phyloP scores from a whole-genome alignment of 2,888 invertebrate genomes.

The Crepidodera aurea region DNA sequence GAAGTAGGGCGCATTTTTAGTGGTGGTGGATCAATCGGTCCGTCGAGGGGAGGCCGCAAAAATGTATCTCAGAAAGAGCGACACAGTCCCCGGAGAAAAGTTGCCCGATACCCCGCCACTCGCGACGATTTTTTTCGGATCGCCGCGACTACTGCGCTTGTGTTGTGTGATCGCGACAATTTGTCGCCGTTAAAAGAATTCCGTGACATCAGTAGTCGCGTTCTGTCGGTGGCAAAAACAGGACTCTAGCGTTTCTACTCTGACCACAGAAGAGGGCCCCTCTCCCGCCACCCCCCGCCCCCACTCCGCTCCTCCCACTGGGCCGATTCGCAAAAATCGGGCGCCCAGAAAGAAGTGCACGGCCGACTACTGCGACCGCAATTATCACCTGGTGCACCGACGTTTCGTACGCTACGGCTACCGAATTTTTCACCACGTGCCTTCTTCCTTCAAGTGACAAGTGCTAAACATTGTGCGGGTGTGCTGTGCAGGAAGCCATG shows the following conservation, averaged over 20 bases:
- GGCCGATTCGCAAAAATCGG: constrained; percentile 64
- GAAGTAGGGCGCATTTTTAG: constrained; percentile 64
- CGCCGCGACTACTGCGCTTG: constrained; percentile 61
- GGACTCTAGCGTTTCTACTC: constrained; percentile 53
- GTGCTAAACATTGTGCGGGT: constrained; percentile 44
- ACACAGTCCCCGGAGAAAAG: constrained; percentile 58
- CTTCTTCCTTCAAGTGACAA: constrained; percentile 14
- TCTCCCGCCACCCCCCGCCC: constrained; percentile 64
- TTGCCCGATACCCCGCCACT: constrained; percentile 44
- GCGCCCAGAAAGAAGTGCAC: constrained; percentile 66
- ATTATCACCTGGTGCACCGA: constrained; percentile 61
- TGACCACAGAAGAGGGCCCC: constrained; percentile 60
- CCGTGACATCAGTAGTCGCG: constrained; percentile 63
- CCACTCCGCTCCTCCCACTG: constrained; percentile 65
- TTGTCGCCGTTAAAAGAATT: constrained; percentile 64
- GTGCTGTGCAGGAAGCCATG: constrained; percentile 56
- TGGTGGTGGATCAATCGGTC: constrained; percentile 62
- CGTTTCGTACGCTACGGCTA: constrained; percentile 41
- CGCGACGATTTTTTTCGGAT: constrained; percentile 57
- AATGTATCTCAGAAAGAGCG: constrained; percentile 60
- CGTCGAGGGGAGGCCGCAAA: constrained; percentile 60
- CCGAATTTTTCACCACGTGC: constrained; percentile 51
- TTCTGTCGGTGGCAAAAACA: constrained; percentile 62
- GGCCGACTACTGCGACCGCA: constrained; percentile 63
- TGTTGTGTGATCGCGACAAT: constrained; percentile 63